Percentiles rank a stretch among this genome's conserved stretches.
Conservation (phyloP, 2,113 vertebrate species). For the Amphiprion ocellaris region DNA sequence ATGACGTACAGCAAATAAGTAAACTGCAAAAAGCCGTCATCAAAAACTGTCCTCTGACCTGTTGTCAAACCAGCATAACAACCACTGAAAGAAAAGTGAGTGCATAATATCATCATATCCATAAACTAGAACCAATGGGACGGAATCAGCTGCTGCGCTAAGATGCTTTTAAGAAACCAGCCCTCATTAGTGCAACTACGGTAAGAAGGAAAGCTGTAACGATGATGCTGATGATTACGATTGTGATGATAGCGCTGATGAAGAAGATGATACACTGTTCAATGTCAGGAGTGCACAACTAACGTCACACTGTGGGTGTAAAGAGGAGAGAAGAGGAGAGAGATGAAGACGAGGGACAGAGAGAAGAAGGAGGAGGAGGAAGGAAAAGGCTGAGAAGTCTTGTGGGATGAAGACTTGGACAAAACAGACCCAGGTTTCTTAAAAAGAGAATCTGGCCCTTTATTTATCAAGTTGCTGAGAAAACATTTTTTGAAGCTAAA, state of each 20-base stretch:
- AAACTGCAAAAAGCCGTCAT: not conserved
- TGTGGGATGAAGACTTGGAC: slow-evolving; percentile 13
- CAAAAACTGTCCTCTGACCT: not conserved
- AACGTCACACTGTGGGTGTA: slow-evolving; percentile 39
- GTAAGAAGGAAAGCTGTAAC: slow-evolving; percentile 49
- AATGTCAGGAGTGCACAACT: slow-evolving; percentile 31
- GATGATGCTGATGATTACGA: slow-evolving; percentile 63
- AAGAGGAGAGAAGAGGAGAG: not conserved
- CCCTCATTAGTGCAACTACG: slow-evolving; percentile 71
- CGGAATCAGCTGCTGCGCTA: slow-evolving; percentile 10
- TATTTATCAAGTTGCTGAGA: slow-evolving; percentile 25
- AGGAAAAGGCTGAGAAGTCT: slow-evolving; percentile 28
- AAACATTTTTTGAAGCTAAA: not conserved
- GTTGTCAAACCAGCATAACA: slow-evolving; percentile 8
- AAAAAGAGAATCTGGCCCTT: not conserved
- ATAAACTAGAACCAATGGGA: slow-evolving; percentile 28
- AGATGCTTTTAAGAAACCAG: slow-evolving; percentile 73
- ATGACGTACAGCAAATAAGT: slow-evolving; percentile 5
- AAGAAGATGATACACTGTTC: slow-evolving; percentile 56
- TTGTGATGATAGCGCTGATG: slow-evolving; percentile 49
- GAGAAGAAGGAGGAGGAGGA: slow-evolving; percentile 22
- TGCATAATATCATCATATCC: not conserved
- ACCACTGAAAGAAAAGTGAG: slow-evolving; percentile 14
- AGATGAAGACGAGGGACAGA: slow-evolving; percentile 29
- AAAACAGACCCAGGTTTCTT: not conserved